phyloP scores from a whole-genome alignment of 2,113 vertebrate genomes.

The Enhydra lutris region DNA sequence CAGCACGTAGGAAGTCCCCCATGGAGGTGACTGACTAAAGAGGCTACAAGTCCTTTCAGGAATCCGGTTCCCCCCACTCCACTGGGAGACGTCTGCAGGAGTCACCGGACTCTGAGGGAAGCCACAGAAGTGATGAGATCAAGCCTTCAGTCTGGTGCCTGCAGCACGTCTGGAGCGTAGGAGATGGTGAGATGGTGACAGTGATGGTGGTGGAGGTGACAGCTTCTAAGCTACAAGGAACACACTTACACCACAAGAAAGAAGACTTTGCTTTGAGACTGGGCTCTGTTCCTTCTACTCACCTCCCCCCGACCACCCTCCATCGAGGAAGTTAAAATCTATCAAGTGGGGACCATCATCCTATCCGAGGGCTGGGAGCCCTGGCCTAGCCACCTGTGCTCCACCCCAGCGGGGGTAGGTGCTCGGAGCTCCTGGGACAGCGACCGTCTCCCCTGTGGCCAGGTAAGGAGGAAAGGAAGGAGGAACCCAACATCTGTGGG shows the following conservation, averaged over 20 bases:
- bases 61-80: background rate
- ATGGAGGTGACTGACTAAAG: rapidly evolving
- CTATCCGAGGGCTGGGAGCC: background rate
- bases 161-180: background rate
- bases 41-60: background rate
- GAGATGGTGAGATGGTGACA: background rate
- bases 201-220: rapidly evolving
- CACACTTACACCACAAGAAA: background rate
- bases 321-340: rapidly evolving
- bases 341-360: too few relatives aligned
- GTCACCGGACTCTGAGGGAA: background rate
- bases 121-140: background rate
- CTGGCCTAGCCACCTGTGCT: background rate
- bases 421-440: background rate
- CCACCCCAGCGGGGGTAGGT: rapidly evolving
- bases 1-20: background rate
- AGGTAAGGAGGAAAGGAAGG: background rate
- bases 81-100: background rate
- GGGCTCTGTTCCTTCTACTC: background rate
- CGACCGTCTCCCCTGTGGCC: background rate
- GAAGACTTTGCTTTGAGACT: background rate
- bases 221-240: background rate
- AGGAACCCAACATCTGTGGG: background rate
- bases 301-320: background rate
- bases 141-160: rapidly evolving